A percentile compares a stretch with the other conserved stretches of the same genome.
These are phyloP conservation scores for Simalia tracyae DNA, from an alignment of 2,797 vertebrate genomes.

Conservation along the genomic window DNA sequence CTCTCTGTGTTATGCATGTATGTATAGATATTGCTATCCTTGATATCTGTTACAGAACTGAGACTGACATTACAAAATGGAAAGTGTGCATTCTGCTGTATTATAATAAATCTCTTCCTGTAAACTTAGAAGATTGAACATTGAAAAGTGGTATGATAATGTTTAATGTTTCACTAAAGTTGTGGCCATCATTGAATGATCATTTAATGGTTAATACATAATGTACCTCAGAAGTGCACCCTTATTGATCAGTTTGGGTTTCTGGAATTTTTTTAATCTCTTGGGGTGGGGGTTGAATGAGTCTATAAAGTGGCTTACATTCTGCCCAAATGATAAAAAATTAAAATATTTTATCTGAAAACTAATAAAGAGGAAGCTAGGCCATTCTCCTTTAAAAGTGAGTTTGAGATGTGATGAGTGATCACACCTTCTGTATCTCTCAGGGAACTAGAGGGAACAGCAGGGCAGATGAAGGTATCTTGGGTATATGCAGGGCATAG, in stretches of 20 bases:
- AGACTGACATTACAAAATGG: background rate
- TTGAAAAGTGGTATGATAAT: background rate
- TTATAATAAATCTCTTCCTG: background rate
- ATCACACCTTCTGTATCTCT: background rate
- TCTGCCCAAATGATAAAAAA: background rate
- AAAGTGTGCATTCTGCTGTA: background rate
- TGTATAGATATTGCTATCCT: too few species aligned
- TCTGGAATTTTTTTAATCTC: background rate
- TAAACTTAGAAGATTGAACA: background rate
- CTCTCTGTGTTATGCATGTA: background rate
- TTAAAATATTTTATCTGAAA: background rate
- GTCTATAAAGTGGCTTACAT: background rate
- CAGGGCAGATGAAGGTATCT: background rate
- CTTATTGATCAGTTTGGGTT: background rate
- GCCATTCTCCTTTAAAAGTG: background rate
- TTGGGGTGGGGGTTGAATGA: background rate
- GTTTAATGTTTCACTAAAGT: background rate
- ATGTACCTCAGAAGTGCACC: slow-evolving; percentile 1
- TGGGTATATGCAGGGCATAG: background rate
- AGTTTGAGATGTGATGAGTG: background rate
- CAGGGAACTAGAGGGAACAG: background rate
- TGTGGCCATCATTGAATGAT: background rate
- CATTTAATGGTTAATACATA: background rate
- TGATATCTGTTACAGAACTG: background rate
- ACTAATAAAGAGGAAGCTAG: background rate